phyloP scores from a whole-genome alignment of 2,113 vertebrate genomes.

The Zapus hudsonius region DNA sequence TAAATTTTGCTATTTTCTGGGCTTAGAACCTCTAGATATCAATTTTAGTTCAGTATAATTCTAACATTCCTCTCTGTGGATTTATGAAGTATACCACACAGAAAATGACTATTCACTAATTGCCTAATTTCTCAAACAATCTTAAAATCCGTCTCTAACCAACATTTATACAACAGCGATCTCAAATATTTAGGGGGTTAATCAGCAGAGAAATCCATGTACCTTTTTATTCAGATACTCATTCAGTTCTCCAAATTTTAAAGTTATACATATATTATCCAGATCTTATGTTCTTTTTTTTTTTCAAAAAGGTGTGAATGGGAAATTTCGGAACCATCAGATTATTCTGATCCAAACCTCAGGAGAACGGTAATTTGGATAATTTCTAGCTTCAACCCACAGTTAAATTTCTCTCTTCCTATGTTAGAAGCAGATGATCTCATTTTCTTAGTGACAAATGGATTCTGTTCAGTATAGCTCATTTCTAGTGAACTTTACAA shows the following conservation, averaged over 20 bases:
- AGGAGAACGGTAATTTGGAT: background rate
- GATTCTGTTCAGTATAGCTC: slow-evolving; percentile 51
- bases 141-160: background rate
- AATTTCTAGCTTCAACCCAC: slow-evolving; percentile 19
- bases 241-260: background rate
- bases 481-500: slow-evolving; percentile 72
- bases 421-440: slow-evolving; percentile 65
- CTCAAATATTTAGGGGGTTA: background rate
- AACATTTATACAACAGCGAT: background rate
- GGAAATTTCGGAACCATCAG: background rate
- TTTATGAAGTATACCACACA: background rate
- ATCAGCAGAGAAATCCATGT: background rate
- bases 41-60: background rate
- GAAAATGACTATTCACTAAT: background rate
- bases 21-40: background rate
- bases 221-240: background rate
- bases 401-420: slow-evolving; percentile 49
- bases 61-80: background rate
- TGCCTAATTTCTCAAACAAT: background rate
- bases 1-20: background rate
- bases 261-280: background rate
- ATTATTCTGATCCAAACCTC: background rate
- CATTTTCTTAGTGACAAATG: slow-evolving; percentile 73
- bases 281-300: background rate
- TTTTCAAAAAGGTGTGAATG: background rate